phyloP scores from a whole-genome alignment of 2,888 invertebrate species.

The Lydus trimaculatus region DNA sequence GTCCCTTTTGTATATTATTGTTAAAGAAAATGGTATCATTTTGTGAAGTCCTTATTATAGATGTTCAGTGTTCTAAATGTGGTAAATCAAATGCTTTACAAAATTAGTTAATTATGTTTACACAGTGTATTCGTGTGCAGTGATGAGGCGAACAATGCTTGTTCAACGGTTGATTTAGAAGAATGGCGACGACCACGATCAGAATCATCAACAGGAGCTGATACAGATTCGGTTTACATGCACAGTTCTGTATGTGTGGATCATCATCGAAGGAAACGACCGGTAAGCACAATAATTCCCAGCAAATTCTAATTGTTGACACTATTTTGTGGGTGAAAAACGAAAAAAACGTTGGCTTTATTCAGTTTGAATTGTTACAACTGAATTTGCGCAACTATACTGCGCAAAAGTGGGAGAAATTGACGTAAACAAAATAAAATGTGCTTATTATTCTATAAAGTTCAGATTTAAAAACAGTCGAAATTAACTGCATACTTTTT shows the following conservation, averaged over 20 bases:
- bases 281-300: constrained; percentile 55
- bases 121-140: constrained; percentile 65
- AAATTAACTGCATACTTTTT: too few species aligned
- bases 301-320: too few species aligned
- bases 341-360: too few species aligned
- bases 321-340: too few species aligned
- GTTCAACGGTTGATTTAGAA: constrained; percentile 68
- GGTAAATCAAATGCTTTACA: constrained; percentile 27
- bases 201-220: constrained; percentile 76
- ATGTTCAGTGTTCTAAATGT: constrained; percentile 46
- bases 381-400: too few species aligned
- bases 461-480: too few species aligned
- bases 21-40: neutral
- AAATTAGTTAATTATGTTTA: constrained; percentile 41
- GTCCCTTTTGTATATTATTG: neutral
- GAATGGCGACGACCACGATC: constrained; percentile 77
- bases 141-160: constrained; percentile 76
- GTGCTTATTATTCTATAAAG: too few species aligned
- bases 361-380: too few species aligned
- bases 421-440: too few species aligned
- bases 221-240: constrained; percentile 75
- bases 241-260: constrained; percentile 54
- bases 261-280: constrained; percentile 58
- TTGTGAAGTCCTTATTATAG: constrained; percentile 34
- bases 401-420: too few species aligned